phyloP scores from a whole-genome alignment of 2,888 invertebrate species.

The Erannis defoliaria region DNA sequence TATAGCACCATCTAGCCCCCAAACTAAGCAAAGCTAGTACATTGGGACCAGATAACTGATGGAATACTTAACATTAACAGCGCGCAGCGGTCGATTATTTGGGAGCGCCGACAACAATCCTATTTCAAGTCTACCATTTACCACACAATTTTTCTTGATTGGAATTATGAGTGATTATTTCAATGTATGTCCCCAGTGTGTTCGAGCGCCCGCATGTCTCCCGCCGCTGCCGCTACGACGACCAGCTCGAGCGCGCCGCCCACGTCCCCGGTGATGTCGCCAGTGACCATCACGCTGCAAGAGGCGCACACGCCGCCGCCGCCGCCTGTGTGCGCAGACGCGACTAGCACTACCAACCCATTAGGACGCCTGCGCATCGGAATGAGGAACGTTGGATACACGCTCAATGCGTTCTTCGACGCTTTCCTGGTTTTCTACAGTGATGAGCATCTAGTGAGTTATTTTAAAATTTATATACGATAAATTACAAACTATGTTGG shows the following conservation, averaged over 20 bases:
- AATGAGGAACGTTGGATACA: conserved; percentile 75
- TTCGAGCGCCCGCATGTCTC: conserved; percentile 54
- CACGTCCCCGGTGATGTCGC: conserved; percentile 47
- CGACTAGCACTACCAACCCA: conserved; percentile 60
- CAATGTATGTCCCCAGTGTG: conserved; percentile 57
- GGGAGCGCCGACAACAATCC: too few relatives aligned
- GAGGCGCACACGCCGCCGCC: conserved; percentile 56
- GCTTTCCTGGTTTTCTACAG: conserved; percentile 92
- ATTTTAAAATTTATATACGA: not conserved
- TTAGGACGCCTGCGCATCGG: conserved; percentile 79
- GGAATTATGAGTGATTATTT: not conserved
- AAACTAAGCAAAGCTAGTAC: too few relatives aligned
- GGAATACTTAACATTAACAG: too few relatives aligned
- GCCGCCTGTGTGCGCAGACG: conserved; percentile 64
- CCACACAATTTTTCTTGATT: not conserved
- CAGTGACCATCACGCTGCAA: conserved; percentile 59
- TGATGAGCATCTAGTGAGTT: conserved; percentile 92
- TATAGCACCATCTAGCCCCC: too few relatives aligned
- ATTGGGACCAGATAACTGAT: too few relatives aligned
- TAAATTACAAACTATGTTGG: too few relatives aligned
- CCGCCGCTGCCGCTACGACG: conserved; percentile 50
- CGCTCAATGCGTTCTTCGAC: conserved; percentile 82
- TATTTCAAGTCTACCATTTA: too few relatives aligned
- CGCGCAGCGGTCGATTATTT: too few relatives aligned
- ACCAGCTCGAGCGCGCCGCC: conserved; percentile 50